Base-by-base conservation (phyloP, 2,888 invertebrate species). In the Drosophila macrospina region DNA sequence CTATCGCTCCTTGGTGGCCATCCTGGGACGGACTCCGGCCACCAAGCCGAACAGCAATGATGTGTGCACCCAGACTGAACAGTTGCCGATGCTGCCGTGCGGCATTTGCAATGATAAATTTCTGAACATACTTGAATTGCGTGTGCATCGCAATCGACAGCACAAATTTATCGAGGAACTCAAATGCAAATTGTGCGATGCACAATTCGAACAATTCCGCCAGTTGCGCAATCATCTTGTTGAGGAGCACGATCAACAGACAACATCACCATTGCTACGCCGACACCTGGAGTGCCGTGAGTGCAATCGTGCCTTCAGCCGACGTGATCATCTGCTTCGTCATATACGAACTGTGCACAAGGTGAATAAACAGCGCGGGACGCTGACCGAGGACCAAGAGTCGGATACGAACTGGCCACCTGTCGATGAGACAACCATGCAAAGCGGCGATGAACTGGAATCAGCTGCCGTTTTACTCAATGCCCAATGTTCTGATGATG, bases 291-390 rank as follows among this genome's bases (percentile, higher is more conserved):
- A 86, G 44, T 93, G 93, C 77, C 84, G 81, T 39, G 75, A 92
- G 4, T 94, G 94, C 74, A 88, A 90, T 10, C 93, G 93, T 68
- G 89, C 90, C 13, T 94, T 93, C 78, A 89, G 91, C 4, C 89
- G 93, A 0, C 88, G 91, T 1, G 92, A 93, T 69, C 93, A 93
- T 77, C 77, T 93, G 45, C 91, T 91, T 59, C 90, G 93, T 1
- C 94, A 94, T 78, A 88, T 93, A 87, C 83, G 90, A 2, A 91
- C 69, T n/a, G 77, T 93, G 1, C 94, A 94, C 55, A 80, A 66
- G n/a, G 5, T 41, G 20, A 47, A 60, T 3, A 10, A 42, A 5
- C 50, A 54, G 34, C 54, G 50, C 41, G 26, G 48, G 48, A 28
- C 39, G 16, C 57, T 65, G 30, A 30, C 41, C 20, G 41, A 37